phyloP scores from a whole-genome alignment of 2,113 vertebrate species.

The Progne subis region DNA sequence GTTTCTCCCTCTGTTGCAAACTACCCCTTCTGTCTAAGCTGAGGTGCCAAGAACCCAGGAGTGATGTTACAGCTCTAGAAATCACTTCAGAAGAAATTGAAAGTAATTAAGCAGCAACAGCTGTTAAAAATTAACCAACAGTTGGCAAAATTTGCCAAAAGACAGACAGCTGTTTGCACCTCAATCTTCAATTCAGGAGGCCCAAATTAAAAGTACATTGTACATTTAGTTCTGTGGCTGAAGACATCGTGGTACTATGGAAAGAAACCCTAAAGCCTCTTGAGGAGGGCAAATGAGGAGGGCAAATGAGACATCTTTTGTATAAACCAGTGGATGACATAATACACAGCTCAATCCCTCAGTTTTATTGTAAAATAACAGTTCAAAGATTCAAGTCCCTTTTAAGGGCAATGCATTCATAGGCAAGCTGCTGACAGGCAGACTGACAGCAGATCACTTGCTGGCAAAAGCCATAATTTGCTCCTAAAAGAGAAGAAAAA shows the following conservation, averaged over 20 bases:
- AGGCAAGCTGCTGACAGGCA: not conserved
- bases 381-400: not conserved
- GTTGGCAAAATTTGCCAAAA: not conserved
- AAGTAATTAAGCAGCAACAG: not conserved
- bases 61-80: not conserved
- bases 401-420: not conserved
- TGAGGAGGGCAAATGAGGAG: not conserved
- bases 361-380: constrained; percentile 39
- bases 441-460: constrained; percentile 77
- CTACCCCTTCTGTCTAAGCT: not conserved
- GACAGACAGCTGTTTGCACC: not conserved
- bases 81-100: not conserved
- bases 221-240: not conserved
- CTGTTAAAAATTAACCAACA: not conserved
- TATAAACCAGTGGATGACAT: not conserved
- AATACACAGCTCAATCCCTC: not conserved
- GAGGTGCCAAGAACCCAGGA: not conserved
- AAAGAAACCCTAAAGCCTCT: not conserved
- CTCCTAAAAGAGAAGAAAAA: constrained; percentile 79
- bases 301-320: not conserved
- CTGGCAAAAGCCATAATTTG: constrained; percentile 94
- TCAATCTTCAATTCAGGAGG: not conserved
- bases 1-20: not conserved
- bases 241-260: not conserved
- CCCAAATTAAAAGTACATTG: not conserved